Evolutionary conservation across 2,888 invertebrate genomes (phyloP).

Genomic region (Eupithecia insigniata): DNA sequence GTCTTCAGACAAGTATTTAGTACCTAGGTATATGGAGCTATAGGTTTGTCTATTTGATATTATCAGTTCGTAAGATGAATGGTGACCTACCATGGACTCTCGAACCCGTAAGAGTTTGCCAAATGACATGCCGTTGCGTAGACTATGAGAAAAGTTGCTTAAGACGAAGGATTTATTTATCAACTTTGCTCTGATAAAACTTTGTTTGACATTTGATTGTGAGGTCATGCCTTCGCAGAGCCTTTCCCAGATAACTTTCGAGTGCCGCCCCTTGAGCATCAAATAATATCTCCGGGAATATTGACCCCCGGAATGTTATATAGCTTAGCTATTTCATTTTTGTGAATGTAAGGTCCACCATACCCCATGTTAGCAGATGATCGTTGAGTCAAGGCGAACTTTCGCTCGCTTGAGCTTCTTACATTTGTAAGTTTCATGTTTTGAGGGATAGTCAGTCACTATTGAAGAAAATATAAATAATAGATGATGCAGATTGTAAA

Average conservation of each 20-base stretch:
- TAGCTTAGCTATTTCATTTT: constrained; percentile 34
- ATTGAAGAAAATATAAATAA: too few relatives aligned
- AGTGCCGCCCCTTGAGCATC: constrained; percentile 54
- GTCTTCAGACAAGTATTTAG: not conserved
- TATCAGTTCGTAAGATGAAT: not conserved
- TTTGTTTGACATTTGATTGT: constrained; percentile 82
- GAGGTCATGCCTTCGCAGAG: constrained; percentile 67
- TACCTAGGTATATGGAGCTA: not conserved
- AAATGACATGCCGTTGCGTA: constrained; percentile 63
- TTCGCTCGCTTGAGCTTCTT: not conserved
- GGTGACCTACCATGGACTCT: not conserved
- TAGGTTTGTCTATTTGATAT: not conserved
- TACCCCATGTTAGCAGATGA: not conserved
- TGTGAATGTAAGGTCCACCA: constrained; percentile 44
- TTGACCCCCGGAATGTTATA: constrained; percentile 47
- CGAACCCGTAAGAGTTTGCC: not conserved
- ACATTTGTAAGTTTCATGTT: too few relatives aligned
- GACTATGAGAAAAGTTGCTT: constrained; percentile 75
- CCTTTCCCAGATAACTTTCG: constrained; percentile 59
- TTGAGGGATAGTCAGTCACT: too few relatives aligned
- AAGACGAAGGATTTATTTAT: constrained; percentile 78
- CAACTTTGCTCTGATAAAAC: constrained; percentile 81
- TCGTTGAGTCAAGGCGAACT: not conserved
- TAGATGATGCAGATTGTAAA: too few relatives aligned
- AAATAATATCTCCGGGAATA: constrained; percentile 64